Evolutionary conservation across 2,113 vertebrate genomes (phyloP).

Genomic region (Rallus limicola): DNA sequence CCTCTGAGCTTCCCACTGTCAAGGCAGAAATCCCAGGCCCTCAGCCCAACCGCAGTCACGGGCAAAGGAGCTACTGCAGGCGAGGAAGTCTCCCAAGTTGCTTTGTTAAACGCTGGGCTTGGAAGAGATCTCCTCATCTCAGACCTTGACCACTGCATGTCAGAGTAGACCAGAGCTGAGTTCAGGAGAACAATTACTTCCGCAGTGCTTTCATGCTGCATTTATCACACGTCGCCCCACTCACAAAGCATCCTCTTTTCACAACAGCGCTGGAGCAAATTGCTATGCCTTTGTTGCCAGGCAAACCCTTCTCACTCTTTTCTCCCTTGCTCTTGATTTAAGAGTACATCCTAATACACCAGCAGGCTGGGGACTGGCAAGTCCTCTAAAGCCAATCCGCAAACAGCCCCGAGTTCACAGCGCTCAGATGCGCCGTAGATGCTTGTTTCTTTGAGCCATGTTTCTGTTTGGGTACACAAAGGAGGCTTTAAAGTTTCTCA

Average conservation of each 20-base stretch:
- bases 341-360: too few species aligned
- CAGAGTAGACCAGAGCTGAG: background rate
- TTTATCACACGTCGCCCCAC: background rate
- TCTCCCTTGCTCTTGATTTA: background rate
- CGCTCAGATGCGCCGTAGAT: background rate
- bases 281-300: constrained; percentile 12
- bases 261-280: constrained; percentile 4
- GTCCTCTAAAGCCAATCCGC: background rate
- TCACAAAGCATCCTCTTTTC: constrained; percentile 37
- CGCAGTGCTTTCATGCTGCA: background rate
- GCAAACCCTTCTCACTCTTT: background rate
- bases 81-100: background rate
- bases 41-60: fast-evolving
- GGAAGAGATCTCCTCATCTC: background rate
- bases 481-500: constrained; percentile 23
- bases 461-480: constrained; percentile 28
- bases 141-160: background rate
- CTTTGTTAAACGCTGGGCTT: background rate
- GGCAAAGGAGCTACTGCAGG: background rate
- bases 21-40: background rate
- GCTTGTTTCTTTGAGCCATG: background rate
- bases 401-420: background rate
- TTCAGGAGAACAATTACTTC: background rate
- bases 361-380: too few species aligned
- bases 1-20: background rate